phyloP scores from a whole-genome alignment of 2,113 vertebrate genomes.

The Dasyprocta punctata region DNA sequence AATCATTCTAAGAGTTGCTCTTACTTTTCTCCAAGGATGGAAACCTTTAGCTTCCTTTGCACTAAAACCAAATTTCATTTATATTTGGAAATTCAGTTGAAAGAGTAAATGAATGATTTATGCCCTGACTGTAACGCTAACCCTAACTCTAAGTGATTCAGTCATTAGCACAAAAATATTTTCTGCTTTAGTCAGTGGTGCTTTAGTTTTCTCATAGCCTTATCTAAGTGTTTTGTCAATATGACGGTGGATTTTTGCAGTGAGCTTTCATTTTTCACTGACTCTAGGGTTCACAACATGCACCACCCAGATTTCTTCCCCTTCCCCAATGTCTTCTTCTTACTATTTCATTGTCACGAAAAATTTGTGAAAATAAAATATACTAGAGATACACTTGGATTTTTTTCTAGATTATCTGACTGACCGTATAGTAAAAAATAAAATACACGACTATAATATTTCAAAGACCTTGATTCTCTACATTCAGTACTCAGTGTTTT shows the following conservation, averaged over 20 bases:
- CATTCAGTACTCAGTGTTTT: not conserved
- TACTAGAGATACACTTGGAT: not conserved
- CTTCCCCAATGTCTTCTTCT: not conserved
- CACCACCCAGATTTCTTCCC: not conserved
- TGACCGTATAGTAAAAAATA: not conserved
- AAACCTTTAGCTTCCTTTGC: conserved; percentile 31
- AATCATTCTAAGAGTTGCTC: conserved; percentile 1
- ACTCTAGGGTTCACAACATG: conserved; percentile 8
- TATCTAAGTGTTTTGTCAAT: conserved; percentile 24
- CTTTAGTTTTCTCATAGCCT: not conserved
- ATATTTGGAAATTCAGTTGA: conserved; percentile 30
- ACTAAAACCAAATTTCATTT: conserved; percentile 36
- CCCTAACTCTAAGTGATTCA: not conserved
- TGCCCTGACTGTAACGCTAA: not conserved
- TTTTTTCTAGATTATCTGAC: not conserved
- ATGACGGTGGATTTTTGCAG: not conserved
- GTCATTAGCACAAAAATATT: not conserved
- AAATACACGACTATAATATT: not conserved
- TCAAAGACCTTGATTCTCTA: not conserved
- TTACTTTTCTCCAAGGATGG: not conserved
- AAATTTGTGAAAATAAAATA: not conserved
- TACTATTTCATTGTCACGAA: not conserved
- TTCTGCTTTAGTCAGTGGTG: not conserved
- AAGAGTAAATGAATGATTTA: not conserved
- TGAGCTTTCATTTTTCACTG: not conserved